phyloP scores from a whole-genome alignment of 2,888 invertebrate genomes.

The Brachyopa scutellaris region DNA sequence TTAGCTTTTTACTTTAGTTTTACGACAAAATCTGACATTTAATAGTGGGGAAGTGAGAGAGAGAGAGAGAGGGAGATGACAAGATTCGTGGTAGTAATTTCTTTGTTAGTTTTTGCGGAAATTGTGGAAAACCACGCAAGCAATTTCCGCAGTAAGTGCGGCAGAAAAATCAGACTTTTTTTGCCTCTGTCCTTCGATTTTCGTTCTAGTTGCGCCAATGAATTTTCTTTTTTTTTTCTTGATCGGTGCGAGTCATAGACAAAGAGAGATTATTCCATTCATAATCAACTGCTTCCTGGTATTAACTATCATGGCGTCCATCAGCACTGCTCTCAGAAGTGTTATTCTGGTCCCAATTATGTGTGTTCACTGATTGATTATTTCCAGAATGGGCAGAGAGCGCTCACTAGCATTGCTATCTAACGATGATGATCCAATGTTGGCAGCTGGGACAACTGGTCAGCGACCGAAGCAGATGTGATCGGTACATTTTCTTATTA shows the following conservation, averaged over 20 bases:
- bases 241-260: slow-evolving; percentile 1
- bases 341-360: slow-evolving; percentile 45
- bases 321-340: slow-evolving; percentile 24
- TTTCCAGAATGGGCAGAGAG: slow-evolving; percentile 50
- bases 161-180: slow-evolving; percentile 22
- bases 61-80: too few relatives aligned
- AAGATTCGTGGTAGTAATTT: slow-evolving; percentile 12
- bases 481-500: slow-evolving; percentile 53
- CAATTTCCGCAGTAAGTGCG: slow-evolving; percentile 50
- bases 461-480: slow-evolving; percentile 13
- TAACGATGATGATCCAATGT: slow-evolving; percentile 12
- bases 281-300: slow-evolving; percentile 68
- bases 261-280: slow-evolving; percentile 41
- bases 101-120: slow-evolving; percentile 42
- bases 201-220: slow-evolving; percentile 16
- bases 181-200: slow-evolving; percentile 6
- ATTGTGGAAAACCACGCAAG: slow-evolving; percentile 62
- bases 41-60: too few relatives aligned
- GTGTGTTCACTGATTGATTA: slow-evolving; percentile 62
- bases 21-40: slow-evolving; percentile 58
- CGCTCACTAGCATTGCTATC: slow-evolving; percentile 1
- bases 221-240: slow-evolving; percentile 38
- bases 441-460: too few relatives aligned
- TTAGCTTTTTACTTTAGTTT: slow-evolving; percentile 27
- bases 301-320: slow-evolving; percentile 55